Evolutionary conservation across 2,888 invertebrate genomes (phyloP), one percentile per base, ranked within the genome.

Genomic region (Salpingus planirostris): DNA sequence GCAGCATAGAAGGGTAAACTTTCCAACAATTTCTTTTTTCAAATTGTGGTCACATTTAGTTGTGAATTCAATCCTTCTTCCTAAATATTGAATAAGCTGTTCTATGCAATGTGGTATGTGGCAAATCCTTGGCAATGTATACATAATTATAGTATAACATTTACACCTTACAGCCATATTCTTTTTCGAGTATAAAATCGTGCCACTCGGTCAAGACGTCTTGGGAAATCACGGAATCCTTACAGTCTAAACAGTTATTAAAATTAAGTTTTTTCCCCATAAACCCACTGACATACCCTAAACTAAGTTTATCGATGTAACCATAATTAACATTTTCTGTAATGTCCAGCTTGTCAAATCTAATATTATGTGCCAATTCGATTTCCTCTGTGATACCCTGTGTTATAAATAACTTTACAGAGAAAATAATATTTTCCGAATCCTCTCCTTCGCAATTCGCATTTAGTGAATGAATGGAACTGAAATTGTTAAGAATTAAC

Each of bases 401-500:
- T 2, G 24, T 33, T 3, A 29, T 11, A 24, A 33, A 29, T 8
- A 15, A 24, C 13, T 29, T 33, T 7, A 33, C 35, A 5, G 25
- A 18, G 10, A 13, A 2, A 11, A 34, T 24, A 7, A 31, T 31
- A 24, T 24, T 14, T 2, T 2, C 2, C 10, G 27, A 27, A 3
- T 14, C 15, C 5, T 34, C 6, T 13, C 13, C 12, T 15, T 34
- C 35, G 26, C 35, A 33, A 12, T 34, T 34, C 12, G 30, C 12
- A 18, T 23, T 27, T 24, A 29, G 13, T 6, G 37, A 37, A 18
- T 37, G 37, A 8, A 15, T 3, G 2, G 22, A 22, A 5, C 13
- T 13, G n/a, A 37, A 34, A 14, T 33, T 34, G 13, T 34, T 34
- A 5, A 34, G 14, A 15, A 37, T 4, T 11, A 37, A 28, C 2